phyloP scores from a whole-genome alignment of 2,888 invertebrate genomes.

The Epistrophe grossulariae region DNA sequence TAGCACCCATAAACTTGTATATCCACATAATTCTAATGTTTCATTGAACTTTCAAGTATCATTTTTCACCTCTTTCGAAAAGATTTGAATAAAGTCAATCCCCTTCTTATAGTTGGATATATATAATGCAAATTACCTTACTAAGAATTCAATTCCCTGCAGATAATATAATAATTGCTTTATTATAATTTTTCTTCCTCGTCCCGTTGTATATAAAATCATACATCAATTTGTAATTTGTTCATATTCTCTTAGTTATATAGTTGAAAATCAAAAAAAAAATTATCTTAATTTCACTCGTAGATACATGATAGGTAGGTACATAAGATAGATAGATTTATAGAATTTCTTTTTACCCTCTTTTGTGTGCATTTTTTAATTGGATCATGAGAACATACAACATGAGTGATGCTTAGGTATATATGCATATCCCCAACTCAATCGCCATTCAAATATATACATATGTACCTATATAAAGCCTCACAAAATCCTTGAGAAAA shows the following conservation, averaged over 20 bases:
- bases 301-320: not conserved
- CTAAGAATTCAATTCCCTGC: constrained; percentile 15
- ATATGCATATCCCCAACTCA: constrained; percentile 48
- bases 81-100: not conserved
- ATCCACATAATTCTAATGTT: not conserved
- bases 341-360: constrained; percentile 61
- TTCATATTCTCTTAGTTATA: not conserved
- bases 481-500: constrained; percentile 69
- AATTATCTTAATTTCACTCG: constrained; percentile 40
- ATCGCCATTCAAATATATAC: constrained; percentile 30
- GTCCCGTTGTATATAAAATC: constrained; percentile 1
- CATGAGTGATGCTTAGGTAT: constrained; percentile 32
- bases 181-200: constrained; percentile 27
- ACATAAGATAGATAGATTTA: not conserved
- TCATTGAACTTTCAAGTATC: not conserved
- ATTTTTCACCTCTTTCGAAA: not conserved
- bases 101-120: not conserved
- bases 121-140: constrained; percentile 1
- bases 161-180: constrained; percentile 1
- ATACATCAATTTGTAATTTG: constrained; percentile 1
- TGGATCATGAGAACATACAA: constrained; percentile 69
- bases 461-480: not conserved
- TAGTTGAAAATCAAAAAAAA: constrained; percentile 18
- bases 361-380: constrained; percentile 56
- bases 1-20: not conserved